phyloP scores from a whole-genome alignment of 2,113 vertebrate species.

The Antennarius striatus region DNA sequence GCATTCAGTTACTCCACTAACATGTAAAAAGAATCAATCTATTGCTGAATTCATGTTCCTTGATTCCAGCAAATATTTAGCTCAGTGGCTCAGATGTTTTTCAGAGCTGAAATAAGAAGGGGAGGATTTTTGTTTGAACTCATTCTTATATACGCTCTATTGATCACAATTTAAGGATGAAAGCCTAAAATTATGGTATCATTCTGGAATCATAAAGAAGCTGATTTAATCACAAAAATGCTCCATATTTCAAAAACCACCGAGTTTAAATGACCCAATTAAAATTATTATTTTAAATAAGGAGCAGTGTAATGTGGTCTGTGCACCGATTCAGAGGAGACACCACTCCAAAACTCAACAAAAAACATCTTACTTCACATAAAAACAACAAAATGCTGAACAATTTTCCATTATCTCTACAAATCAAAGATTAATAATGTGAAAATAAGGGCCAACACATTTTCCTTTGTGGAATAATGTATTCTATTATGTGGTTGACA shows the following conservation, averaged over 20 bases:
- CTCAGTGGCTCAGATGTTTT: slow-evolving; percentile 39
- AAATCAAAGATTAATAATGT: slow-evolving; percentile 12
- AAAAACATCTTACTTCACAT: slow-evolving; percentile 31
- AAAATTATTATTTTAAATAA: slow-evolving; percentile 14
- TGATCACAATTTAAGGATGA: slow-evolving; percentile 28
- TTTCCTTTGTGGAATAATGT: slow-evolving; percentile 37
- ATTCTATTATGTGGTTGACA: slow-evolving; percentile 19
- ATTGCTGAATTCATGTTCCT: slow-evolving; percentile 78
- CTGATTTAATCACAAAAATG: slow-evolving; percentile 38
- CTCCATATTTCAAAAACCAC: slow-evolving; percentile 29
- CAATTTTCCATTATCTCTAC: slow-evolving; percentile 8
- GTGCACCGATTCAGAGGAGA: slow-evolving; percentile 17
- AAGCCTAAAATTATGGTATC: slow-evolving; percentile 22
- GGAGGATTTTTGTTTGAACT: slow-evolving; percentile 32
- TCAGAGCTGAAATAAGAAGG: slow-evolving; percentile 44
- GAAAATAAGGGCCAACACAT: slow-evolving; percentile 23
- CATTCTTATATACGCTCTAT: slow-evolving; percentile 34
- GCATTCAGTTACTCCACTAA: slow-evolving; percentile 36
- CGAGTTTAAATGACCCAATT: slow-evolving; percentile 31
- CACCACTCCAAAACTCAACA: slow-evolving; percentile 10
- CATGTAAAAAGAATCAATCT: slow-evolving; percentile 61
- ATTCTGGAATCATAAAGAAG: slow-evolving; percentile 56
- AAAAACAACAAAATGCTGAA: slow-evolving; percentile 54
- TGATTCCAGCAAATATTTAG: slow-evolving; percentile 69
- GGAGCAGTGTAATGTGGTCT: neutral